Percentiles rank a stretch among this genome's conserved stretches.
Conservation (phyloP, 2,888 invertebrate species). For the Cantharis rufa region DNA sequence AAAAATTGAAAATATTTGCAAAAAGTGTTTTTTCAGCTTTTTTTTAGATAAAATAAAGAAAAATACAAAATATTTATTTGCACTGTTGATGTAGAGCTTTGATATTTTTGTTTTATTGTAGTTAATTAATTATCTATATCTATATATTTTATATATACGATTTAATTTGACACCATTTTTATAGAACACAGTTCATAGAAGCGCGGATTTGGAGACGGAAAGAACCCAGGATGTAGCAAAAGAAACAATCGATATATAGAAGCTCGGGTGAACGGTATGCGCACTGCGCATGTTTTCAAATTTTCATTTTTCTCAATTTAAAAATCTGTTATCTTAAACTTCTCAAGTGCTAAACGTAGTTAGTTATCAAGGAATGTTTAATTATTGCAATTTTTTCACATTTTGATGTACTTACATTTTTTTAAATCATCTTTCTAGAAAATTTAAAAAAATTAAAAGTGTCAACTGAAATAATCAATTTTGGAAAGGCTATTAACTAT, state of each 20-base stretch:
- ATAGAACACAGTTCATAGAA: slow-evolving; percentile 38
- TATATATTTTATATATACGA: not conserved
- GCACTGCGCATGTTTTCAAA: slow-evolving; percentile 45
- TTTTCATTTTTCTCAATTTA: slow-evolving; percentile 35
- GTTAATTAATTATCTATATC: not conserved
- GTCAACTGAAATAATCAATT: not conserved
- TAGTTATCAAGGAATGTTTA: slow-evolving; percentile 13
- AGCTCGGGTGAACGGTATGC: slow-evolving; percentile 43
- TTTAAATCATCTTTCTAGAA: not conserved
- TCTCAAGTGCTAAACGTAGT: slow-evolving; percentile 4
- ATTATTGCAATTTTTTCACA: slow-evolving; percentile 3
- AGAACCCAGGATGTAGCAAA: slow-evolving; percentile 41
- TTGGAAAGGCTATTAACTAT: not conserved
- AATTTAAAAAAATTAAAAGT: not conserved
- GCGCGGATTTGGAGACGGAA: slow-evolving; percentile 38
- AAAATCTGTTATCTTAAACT: slow-evolving; percentile 14
- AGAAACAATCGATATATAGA: slow-evolving; percentile 46
- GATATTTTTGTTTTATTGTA: not conserved
- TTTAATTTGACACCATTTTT: slow-evolving; percentile 18
- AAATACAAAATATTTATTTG: not conserved
- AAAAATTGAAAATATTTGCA: not conserved
- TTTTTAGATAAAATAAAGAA: too few species aligned
- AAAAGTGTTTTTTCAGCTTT: not conserved
- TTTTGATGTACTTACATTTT: not conserved
- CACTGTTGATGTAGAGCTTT: not conserved